Evolutionary conservation across 2,888 invertebrate species (phyloP).

Genomic region (Synanthedon tipuliformis): DNA sequence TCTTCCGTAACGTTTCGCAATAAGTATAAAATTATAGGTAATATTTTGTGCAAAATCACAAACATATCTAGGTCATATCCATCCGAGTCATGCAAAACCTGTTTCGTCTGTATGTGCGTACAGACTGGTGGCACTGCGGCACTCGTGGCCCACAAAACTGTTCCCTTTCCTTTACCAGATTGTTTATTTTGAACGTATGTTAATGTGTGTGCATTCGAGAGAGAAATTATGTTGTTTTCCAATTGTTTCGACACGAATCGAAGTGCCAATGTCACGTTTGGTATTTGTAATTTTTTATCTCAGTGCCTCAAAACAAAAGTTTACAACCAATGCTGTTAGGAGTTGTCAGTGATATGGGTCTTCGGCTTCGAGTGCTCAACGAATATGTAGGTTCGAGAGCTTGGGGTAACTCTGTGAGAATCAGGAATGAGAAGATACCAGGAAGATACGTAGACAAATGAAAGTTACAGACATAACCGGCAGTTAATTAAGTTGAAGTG

Average conservation of each 20-base stretch:
- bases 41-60: background rate
- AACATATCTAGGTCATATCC: conserved; percentile 20
- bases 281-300: no score
- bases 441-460: no score
- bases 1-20: background rate
- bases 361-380: no score
- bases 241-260: conserved; percentile 18
- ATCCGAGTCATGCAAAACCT: conserved; percentile 20
- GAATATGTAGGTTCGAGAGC: no score
- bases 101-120: conserved; percentile 18
- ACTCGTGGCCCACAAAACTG: conserved; percentile 29
- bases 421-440: no score
- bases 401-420: no score
- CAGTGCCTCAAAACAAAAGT: no score
- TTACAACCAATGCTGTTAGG: no score
- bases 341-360: no score
- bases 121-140: no score
- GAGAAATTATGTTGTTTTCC: conserved; percentile 17
- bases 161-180: conserved; percentile 10
- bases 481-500: no score
- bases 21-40: background rate
- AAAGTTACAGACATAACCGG: no score
- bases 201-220: conserved; percentile 21
- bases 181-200: conserved; percentile 10
- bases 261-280: background rate